A percentile compares a stretch with the other conserved stretches of the same genome.
These are phyloP conservation scores for Ophion costatus DNA, from an alignment of 2,888 invertebrate genomes.

Conservation along the genomic window DNA sequence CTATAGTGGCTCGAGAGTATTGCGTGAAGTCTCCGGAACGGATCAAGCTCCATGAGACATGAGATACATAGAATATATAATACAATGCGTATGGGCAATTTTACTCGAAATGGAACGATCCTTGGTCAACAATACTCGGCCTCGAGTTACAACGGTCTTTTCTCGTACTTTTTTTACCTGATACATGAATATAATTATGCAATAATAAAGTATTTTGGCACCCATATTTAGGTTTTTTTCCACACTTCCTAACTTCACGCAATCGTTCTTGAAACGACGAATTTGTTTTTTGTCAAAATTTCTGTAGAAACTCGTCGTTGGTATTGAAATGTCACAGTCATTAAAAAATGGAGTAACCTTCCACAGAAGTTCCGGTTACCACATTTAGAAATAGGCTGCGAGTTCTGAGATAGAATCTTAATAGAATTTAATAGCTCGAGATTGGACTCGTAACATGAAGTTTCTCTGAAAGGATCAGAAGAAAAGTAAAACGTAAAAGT, in stretches of 20 bases:
- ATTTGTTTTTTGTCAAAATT: not conserved
- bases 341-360: not conserved
- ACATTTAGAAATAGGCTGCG: not conserved
- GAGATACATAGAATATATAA: conserved; percentile 1
- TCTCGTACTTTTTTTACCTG: not conserved
- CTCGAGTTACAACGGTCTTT: too few species aligned
- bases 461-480: not conserved
- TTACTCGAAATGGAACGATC: not conserved
- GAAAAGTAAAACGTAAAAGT: not conserved
- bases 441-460: not conserved
- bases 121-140: not conserved
- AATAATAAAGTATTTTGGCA: not conserved
- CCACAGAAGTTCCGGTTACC: not conserved
- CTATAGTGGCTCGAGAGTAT: conserved; percentile 6
- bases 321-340: not conserved
- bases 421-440: not conserved
- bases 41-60: conserved; percentile 29
- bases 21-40: conserved; percentile 34
- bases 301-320: not conserved
- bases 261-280: not conserved
- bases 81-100: not conserved
- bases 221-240: not conserved
- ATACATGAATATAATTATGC: not conserved
- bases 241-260: not conserved
- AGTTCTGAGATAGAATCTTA: conserved; percentile 1